A percentile compares a stretch with the other conserved stretches of the same genome.
Evolutionary conservation across 2,888 invertebrate species (phyloP).

Genomic region (Tenodera sinensis): DNA sequence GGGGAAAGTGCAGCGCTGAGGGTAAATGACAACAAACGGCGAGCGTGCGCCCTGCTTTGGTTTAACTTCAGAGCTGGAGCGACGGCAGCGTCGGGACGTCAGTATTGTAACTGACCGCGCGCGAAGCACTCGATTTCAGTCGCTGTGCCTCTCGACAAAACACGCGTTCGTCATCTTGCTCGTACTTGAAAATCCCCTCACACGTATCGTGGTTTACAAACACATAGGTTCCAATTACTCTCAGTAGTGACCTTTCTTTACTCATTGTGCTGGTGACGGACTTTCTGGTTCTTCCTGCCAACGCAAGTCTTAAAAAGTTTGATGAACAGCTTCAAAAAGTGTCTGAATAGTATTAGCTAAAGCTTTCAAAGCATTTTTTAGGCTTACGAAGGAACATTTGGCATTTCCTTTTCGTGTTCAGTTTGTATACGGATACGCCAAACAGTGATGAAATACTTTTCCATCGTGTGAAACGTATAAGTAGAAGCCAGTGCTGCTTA

Average conservation of each 20-base stretch:
- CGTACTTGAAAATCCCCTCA: too few relatives aligned
- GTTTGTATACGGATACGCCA: neutral
- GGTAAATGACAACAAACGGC: neutral
- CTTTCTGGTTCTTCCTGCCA: too few relatives aligned
- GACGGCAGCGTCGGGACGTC: too few relatives aligned
- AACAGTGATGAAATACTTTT: neutral
- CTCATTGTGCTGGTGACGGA: too few relatives aligned
- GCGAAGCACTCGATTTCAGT: neutral
- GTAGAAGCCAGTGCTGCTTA: too few relatives aligned
- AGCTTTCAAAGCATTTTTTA: neutral
- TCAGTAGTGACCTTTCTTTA: too few relatives aligned
- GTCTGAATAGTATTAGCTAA: neutral
- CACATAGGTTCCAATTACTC: too few relatives aligned
- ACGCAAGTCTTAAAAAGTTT: too few relatives aligned
- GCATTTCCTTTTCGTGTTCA: neutral
- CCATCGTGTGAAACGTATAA: neutral
- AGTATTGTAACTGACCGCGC: neutral
- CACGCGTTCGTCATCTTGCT: neutral
- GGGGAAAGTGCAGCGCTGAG: neutral
- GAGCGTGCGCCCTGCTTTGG: neutral
- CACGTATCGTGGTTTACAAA: too few relatives aligned
- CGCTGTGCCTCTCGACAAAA: neutral
- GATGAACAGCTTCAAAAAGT: neutral
- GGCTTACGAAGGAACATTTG: neutral
- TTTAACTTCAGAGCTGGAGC: neutral